Conservation (phyloP, 2,113 vertebrate genomes). For the Myanophis thanlyinensis region DNA sequence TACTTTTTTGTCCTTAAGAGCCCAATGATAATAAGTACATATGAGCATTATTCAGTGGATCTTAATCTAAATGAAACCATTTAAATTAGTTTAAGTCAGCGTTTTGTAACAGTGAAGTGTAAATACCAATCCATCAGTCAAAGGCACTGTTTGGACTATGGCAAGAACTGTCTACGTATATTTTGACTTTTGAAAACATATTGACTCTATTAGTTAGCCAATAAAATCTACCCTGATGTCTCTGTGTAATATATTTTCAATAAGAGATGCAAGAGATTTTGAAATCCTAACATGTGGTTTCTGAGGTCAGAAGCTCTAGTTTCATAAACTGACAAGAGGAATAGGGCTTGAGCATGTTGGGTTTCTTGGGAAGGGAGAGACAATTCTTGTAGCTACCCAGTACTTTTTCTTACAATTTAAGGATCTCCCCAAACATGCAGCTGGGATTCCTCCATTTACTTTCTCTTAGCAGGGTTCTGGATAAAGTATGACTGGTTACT, state of each 20-base stretch:
- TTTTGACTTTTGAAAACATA: slow-evolving; percentile 13
- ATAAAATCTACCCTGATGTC: slow-evolving; percentile 39
- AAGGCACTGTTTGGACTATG: slow-evolving; percentile 9
- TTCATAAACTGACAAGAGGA: slow-evolving; percentile 37
- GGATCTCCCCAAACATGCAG: neutral
- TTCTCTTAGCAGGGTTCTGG: neutral
- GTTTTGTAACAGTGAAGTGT: slow-evolving; percentile 13
- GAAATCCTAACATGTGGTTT: slow-evolving; percentile 47
- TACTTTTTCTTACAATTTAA: slow-evolving; percentile 14
- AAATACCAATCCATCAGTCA: slow-evolving; percentile 22
- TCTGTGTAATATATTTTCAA: slow-evolving; percentile 40
- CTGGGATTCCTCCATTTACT: neutral
- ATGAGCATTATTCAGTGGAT: neutral
- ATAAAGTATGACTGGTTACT: slow-evolving; percentile 7
- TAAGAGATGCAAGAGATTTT: slow-evolving; percentile 43
- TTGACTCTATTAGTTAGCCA: slow-evolving; percentile 26
- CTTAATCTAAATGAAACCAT: neutral
- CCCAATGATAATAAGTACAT: neutral
- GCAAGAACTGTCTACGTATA: neutral
- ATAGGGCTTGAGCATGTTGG: neutral
- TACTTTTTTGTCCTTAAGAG: neutral
- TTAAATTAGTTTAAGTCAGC: slow-evolving; percentile 36
- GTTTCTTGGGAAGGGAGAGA: neutral
- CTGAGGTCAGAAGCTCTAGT: slow-evolving; percentile 47
- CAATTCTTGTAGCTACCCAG: slow-evolving; percentile 29